Evolutionary conservation across 2,113 vertebrate genomes (phyloP), one percentile per base, ranked within the genome.

Genomic region (Solea solea): DNA sequence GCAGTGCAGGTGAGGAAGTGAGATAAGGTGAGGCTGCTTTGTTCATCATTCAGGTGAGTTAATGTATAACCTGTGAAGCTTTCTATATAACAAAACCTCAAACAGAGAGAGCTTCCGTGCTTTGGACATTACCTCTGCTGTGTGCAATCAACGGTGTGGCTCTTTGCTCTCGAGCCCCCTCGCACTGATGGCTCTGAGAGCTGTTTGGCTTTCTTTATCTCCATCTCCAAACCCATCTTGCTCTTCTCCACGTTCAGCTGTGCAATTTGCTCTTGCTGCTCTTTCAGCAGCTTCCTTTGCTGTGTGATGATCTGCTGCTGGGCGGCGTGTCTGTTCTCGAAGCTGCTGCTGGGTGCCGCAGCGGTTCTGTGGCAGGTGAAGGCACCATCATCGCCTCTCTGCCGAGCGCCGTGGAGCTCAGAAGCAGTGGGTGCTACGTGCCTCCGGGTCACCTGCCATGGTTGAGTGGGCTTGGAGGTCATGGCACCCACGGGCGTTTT

Each of bases 261-360:
- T 8, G 83, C 71, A 62, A 98, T 97, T 74, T 94, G 85, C 69
- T 95, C 90, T 71, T 94, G 90, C 86, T 98, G 96, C 78, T 96
- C 95, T 85, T 93, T 90, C 81, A 99, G 93, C 74, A 94, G 95
- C 78, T 87, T 92, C 73, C 84, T 95, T 78, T 98, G 97, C 74
- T 95, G 88, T 10, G 93, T 67, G 64, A 97, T 96, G 70, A 96
- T 88, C 73, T 88, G 91, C 79, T 95, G 93, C 90, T 98, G 96
- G 79, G 88, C 91, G 44, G 84, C 50, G 1, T 95, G 88, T 39
- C 76, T 89, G 74, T 91, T 90, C 77, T 94, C 90, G 71, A 94
- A 95, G 71, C 69, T 27, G 68, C 86, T 74, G 0, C 90, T 82
- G 0, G 7, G 14, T 6, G 69, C 45, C n/a, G n/a, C 68, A 0